Evolutionary conservation across 92 coral and sea anemone species (phyloP).

Genomic region (Diadumene lineata): DNA sequence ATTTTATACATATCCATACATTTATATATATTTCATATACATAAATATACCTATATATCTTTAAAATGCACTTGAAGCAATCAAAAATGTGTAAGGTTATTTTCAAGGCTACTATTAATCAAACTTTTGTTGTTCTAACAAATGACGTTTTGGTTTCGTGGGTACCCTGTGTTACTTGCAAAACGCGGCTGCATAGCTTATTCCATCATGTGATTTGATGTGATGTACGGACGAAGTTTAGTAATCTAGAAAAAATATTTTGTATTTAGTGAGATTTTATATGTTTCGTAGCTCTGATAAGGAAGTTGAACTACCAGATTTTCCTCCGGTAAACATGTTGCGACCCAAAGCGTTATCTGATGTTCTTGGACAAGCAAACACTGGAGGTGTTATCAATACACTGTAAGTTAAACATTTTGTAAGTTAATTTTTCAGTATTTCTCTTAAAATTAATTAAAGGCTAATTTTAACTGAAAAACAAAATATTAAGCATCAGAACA

Average conservation of each 20-base stretch:
- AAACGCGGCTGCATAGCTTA: constrained; percentile 21
- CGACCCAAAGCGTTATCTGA: constrained; percentile 94
- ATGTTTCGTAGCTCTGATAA: constrained; percentile 22
- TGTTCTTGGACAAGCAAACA: constrained; percentile 85
- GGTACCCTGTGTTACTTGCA: constrained; percentile 8
- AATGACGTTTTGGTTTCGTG: neutral
- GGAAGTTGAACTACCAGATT: constrained; percentile 77
- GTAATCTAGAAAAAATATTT: neutral
- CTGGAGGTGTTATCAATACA: constrained; percentile 88
- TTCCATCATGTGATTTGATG: constrained; percentile 20
- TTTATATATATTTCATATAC: too few species aligned
- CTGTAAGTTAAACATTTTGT: constrained; percentile 56
- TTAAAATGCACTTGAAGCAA: too few species aligned
- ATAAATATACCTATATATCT: too few species aligned
- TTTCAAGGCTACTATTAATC: too few species aligned
- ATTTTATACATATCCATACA: too few species aligned
- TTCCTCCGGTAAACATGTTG: constrained; percentile 80
- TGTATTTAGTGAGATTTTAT: neutral
- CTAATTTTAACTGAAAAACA: too few species aligned
- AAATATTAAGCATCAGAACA: too few species aligned
- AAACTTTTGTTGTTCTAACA: neutral
- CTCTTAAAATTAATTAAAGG: too few species aligned
- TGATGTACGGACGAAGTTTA: neutral
- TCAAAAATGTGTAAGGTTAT: too few species aligned
- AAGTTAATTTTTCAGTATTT: neutral